Evolutionary conservation across 1,140 invertebrate species (phyloP).

Genomic region (Nomia melanderi): DNA sequence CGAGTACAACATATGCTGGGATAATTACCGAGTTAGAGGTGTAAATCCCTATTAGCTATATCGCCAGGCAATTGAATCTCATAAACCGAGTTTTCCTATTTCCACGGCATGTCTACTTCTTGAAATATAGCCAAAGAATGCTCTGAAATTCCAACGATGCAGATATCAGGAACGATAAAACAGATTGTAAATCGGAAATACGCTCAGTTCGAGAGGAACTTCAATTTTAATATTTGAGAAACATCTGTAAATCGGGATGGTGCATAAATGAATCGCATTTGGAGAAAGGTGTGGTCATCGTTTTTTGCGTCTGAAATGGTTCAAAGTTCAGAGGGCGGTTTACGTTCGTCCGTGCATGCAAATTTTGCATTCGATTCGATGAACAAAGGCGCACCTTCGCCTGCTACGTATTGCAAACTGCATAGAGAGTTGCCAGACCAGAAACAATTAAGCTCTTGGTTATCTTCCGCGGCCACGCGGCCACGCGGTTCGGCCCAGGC

Average conservation of each 20-base stretch:
- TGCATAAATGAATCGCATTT: slow-evolving; percentile 43
- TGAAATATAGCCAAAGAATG: not conserved
- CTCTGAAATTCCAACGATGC: not conserved
- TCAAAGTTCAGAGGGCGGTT: slow-evolving; percentile 53
- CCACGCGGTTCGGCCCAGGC: slow-evolving; percentile 63
- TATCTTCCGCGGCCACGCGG: slow-evolving; percentile 71
- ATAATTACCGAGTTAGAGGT: no score
- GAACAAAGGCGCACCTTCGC: slow-evolving; percentile 64
- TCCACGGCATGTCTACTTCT: not conserved
- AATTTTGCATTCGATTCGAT: slow-evolving; percentile 63
- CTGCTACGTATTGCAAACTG: slow-evolving; percentile 61
- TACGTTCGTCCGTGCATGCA: slow-evolving; percentile 56
- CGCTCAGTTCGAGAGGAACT: slow-evolving; percentile 1
- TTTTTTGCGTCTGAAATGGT: slow-evolving; percentile 44
- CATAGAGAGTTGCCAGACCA: slow-evolving; percentile 76
- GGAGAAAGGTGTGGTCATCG: slow-evolving; percentile 41
- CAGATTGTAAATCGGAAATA: slow-evolving; percentile 12
- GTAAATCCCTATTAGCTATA: not conserved
- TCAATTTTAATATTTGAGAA: slow-evolving; percentile 1
- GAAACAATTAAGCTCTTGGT: slow-evolving; percentile 76
- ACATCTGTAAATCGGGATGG: not conserved
- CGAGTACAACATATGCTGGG: no score
- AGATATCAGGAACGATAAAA: slow-evolving; percentile 27
- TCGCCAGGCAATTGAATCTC: not conserved
- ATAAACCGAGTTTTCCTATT: not conserved